Conservation (phyloP, 2,113 vertebrate species). For the Coturnix japonica region DNA sequence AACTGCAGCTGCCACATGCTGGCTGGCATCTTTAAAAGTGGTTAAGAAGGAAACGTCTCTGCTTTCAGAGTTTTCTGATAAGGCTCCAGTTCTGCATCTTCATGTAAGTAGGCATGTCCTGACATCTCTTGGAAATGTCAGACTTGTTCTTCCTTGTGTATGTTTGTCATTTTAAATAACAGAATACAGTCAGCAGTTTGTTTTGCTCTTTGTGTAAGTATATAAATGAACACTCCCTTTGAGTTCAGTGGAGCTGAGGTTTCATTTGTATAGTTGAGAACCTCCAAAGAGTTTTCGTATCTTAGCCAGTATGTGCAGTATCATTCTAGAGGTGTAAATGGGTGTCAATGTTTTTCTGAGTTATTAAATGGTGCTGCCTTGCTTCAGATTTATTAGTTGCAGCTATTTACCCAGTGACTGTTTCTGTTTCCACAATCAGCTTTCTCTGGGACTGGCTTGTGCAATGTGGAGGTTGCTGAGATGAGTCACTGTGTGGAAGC, state of each 20-base stretch:
- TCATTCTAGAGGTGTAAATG: background rate
- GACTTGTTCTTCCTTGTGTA: background rate
- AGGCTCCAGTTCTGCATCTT: background rate
- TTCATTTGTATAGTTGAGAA: background rate
- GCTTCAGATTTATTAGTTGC: background rate
- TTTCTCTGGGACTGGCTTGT: background rate
- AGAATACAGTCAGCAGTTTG: slow-evolving; percentile 7
- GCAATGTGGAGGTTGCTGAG: background rate
- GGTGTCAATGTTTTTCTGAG: background rate
- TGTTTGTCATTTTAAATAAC: background rate
- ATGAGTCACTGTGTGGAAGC: background rate
- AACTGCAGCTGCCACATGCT: background rate
- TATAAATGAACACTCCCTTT: background rate
- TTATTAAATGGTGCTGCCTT: background rate
- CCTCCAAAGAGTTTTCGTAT: background rate
- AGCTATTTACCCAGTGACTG: background rate
- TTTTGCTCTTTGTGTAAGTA: background rate
- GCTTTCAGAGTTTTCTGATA: slow-evolving; percentile 20
- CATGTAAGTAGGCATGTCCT: background rate
- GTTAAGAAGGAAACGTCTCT: background rate
- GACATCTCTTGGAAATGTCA: background rate
- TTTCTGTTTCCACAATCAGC: background rate
- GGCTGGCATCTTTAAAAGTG: background rate
- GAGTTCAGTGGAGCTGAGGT: background rate
- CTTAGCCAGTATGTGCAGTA: background rate